Conservation (phyloP, 1,140 invertebrate genomes). For the Globodera rostochiensis region DNA sequence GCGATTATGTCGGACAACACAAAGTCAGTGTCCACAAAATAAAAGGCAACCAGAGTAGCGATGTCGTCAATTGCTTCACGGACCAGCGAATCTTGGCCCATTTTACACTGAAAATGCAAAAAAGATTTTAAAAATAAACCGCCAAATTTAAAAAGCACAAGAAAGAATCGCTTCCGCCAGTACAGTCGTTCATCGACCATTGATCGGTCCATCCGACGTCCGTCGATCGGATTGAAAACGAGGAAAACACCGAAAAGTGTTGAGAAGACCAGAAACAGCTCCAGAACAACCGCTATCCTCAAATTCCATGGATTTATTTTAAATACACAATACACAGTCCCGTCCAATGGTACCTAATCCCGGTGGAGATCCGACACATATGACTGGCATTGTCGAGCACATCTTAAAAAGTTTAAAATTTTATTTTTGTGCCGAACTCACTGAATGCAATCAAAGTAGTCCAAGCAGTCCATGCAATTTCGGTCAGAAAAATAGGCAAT, state of each 20-base stretch:
- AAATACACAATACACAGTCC: conserved; percentile 27
- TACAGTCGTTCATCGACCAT: conserved; percentile 49
- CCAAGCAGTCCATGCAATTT: conserved; percentile 54
- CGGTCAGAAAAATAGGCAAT: conserved; percentile 58
- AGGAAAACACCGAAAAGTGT: conserved; percentile 56
- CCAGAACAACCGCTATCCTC: conserved; percentile 53
- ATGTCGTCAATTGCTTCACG: conserved; percentile 60
- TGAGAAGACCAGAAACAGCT: conserved; percentile 55
- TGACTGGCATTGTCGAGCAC: conserved; percentile 24
- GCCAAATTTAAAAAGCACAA: conserved; percentile 39
- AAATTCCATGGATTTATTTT: background rate
- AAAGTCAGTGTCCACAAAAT: conserved; percentile 71
- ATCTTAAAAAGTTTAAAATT: conserved; percentile 21
- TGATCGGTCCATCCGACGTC: conserved; percentile 45
- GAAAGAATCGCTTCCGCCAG: conserved; percentile 47
- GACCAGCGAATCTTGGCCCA: conserved; percentile 55
- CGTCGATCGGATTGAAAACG: conserved; percentile 59
- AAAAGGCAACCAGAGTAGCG: conserved; percentile 53
- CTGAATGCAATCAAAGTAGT: conserved; percentile 51
- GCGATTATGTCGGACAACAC: conserved; percentile 85
- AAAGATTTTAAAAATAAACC: conserved; percentile 4
- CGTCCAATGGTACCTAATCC: conserved; percentile 19
- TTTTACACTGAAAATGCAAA: conserved; percentile 57
- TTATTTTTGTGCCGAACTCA: conserved; percentile 23
- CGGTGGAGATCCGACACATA: conserved; percentile 19